These are phyloP conservation scores for Paralvinella palmiformis DNA, from an alignment of 1,140 invertebrate genomes.

Conservation along the genomic window DNA sequence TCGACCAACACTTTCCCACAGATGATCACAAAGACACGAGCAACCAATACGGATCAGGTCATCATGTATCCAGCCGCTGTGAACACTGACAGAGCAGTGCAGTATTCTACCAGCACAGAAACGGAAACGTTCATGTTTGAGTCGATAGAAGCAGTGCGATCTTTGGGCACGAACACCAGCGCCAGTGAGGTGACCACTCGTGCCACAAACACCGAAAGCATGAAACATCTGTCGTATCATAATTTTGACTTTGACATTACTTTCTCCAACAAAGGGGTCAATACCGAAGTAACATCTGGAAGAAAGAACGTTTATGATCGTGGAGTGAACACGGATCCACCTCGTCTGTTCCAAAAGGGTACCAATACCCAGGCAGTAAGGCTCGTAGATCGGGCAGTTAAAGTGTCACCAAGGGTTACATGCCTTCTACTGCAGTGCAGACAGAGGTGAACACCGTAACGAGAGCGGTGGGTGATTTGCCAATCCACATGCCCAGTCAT, in stretches of 20 bases:
- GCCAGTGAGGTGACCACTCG: neutral
- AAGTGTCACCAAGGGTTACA: no score
- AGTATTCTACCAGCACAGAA: slow-evolving; percentile 24
- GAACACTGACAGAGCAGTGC: slow-evolving; percentile 34
- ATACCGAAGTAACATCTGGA: slow-evolving; percentile 18
- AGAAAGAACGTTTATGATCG: slow-evolving; percentile 25
- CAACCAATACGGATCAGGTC: slow-evolving; percentile 39
- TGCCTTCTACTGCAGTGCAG: no score
- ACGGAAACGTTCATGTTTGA: slow-evolving; percentile 39
- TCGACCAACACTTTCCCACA: slow-evolving; percentile 34
- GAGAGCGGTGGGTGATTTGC: no score
- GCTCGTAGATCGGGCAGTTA: no score
- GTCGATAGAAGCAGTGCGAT: slow-evolving; percentile 31
- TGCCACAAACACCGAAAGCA: slow-evolving; percentile 32
- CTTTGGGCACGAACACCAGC: slow-evolving; percentile 21
- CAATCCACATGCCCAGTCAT: no score
- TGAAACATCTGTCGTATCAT: slow-evolving; percentile 22
- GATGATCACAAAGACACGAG: slow-evolving; percentile 33
- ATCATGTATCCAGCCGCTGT: slow-evolving; percentile 27
- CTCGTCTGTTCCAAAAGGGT: neutral
- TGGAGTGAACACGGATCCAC: neutral
- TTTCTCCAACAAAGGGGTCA: slow-evolving; percentile 23
- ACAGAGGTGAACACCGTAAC: no score
- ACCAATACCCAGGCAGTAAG: no score
- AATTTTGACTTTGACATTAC: slow-evolving; percentile 29